Conservation (phyloP, 2,113 vertebrate genomes). For the Ptilorrhoa leucosticta region DNA sequence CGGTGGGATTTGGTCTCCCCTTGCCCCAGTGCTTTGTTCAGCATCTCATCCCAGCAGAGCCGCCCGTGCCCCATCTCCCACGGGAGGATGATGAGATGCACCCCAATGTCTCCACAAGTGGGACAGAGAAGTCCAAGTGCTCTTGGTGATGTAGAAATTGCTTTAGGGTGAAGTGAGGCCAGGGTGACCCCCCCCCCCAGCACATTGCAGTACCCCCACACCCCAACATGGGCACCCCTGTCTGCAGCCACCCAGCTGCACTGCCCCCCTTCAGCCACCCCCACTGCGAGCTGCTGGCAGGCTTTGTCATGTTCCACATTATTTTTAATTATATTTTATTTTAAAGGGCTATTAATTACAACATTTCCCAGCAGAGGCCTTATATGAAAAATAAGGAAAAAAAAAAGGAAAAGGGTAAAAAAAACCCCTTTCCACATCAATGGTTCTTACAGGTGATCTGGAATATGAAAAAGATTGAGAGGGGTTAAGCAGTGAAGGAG, state of each 20-base stretch:
- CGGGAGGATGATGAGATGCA: fast-evolving
- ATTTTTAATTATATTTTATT: slow-evolving; percentile 49
- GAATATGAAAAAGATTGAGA: not conserved
- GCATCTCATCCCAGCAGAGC: not conserved
- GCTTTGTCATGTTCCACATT: not conserved
- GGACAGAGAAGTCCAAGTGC: not conserved
- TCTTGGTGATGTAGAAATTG: not conserved
- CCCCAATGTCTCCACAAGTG: fast-evolving
- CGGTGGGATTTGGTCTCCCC: not conserved
- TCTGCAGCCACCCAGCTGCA: not conserved
- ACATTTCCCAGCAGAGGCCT: slow-evolving; percentile 19
- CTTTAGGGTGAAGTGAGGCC: not conserved
- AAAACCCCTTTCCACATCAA: not conserved
- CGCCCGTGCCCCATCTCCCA: fast-evolving
- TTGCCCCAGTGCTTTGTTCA: not conserved
- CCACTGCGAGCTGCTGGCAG: not conserved
- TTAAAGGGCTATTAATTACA: slow-evolving; percentile 48
- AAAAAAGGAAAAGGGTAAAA: not conserved
- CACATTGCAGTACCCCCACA: too few species aligned
- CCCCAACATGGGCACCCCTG: fast-evolving
- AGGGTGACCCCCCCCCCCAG: not conserved
- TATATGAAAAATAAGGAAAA: not conserved
- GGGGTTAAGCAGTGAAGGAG: not conserved
- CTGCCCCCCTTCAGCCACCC: not conserved
- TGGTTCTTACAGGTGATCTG: not conserved